These are phyloP conservation scores for Graphium colonna DNA, from an alignment of 2,888 invertebrate genomes.

Conservation along the genomic window DNA sequence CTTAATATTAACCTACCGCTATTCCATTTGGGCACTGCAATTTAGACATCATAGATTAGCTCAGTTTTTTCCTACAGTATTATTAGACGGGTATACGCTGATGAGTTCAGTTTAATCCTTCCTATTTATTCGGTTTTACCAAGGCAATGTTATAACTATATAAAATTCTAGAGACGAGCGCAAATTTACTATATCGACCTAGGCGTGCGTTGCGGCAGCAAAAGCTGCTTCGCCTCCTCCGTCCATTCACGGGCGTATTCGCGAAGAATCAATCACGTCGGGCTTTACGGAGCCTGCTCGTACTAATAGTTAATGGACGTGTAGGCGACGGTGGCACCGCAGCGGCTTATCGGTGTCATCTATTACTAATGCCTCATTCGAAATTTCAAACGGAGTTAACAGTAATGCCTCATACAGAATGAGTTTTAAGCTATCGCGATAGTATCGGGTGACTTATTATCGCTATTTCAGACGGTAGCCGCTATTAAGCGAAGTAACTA, in stretches of 20 bases:
- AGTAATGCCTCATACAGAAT: constrained; percentile 44
- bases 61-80: too few relatives aligned
- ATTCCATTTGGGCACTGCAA: too few relatives aligned
- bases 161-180: background rate
- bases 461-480: constrained; percentile 56
- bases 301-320: constrained; percentile 27
- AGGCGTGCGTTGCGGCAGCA: background rate
- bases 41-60: too few relatives aligned
- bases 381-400: constrained; percentile 50
- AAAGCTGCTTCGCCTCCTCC: constrained; percentile 6
- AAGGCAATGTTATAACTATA: background rate
- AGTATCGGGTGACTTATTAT: constrained; percentile 53
- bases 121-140: too few relatives aligned
- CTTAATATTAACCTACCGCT: too few relatives aligned
- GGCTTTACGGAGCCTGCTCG: constrained; percentile 23
- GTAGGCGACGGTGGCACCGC: constrained; percentile 45
- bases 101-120: too few relatives aligned
- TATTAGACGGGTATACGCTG: too few relatives aligned
- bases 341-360: constrained; percentile 48
- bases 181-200: background rate
- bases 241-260: constrained; percentile 25
- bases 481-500: constrained; percentile 52
- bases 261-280: constrained; percentile 32
- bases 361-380: constrained; percentile 55
- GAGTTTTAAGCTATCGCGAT: constrained; percentile 44